These are phyloP conservation scores for Diogma glabrata DNA, from an alignment of 2,888 invertebrate species.

Conservation along the genomic window DNA sequence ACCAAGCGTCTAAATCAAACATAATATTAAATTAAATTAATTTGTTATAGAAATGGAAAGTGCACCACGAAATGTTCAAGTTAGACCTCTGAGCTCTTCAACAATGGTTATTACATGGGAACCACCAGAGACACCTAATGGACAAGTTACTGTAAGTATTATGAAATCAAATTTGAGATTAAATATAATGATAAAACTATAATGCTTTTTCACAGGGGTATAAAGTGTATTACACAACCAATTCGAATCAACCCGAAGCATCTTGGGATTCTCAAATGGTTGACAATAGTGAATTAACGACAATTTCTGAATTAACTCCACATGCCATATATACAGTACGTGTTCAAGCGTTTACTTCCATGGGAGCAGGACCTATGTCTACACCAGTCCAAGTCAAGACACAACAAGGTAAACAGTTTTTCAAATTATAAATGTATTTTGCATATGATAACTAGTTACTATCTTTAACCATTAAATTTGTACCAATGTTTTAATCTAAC, in stretches of 20 bases:
- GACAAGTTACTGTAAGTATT: slow-evolving; percentile 81
- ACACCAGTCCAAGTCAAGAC: slow-evolving; percentile 97
- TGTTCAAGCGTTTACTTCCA: slow-evolving; percentile 86
- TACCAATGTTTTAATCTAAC: too few relatives aligned
- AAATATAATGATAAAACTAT: too few relatives aligned
- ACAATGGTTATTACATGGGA: slow-evolving; percentile 98
- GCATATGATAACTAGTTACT: not conserved
- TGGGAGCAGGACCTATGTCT: slow-evolving; percentile 91
- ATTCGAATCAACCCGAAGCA: slow-evolving; percentile 72
- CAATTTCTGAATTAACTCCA: slow-evolving; percentile 81
- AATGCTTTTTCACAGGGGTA: slow-evolving; percentile 62
- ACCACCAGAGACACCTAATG: slow-evolving; percentile 94
- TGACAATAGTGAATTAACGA: slow-evolving; percentile 84
- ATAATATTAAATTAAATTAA: too few relatives aligned
- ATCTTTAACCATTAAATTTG: too few relatives aligned
- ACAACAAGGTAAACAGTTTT: slow-evolving; percentile 84
- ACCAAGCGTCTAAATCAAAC: too few relatives aligned
- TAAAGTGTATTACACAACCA: slow-evolving; percentile 92
- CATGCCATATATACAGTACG: slow-evolving; percentile 90
- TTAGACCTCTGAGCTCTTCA: slow-evolving; percentile 84
- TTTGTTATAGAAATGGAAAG: slow-evolving; percentile 88
- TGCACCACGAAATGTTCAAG: slow-evolving; percentile 88
- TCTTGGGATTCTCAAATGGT: slow-evolving; percentile 91
- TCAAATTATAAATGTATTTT: slow-evolving; percentile 12
- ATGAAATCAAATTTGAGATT: not conserved